phyloP scores from a whole-genome alignment of 2,113 vertebrate species.

The Trogon surrucura region DNA sequence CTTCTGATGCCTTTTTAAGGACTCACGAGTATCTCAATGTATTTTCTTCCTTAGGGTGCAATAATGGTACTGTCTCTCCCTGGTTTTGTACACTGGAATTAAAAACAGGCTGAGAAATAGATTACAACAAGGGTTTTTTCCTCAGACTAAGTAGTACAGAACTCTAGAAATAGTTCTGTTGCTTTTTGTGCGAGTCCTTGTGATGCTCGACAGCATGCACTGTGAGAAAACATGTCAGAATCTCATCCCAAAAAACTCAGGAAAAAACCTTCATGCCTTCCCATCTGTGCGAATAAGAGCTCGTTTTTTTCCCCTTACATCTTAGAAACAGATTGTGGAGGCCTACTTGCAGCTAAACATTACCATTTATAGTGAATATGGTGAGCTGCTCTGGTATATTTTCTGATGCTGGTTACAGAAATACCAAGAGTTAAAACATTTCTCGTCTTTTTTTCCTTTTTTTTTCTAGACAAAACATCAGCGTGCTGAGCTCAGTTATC shows the following conservation, averaged over 20 bases:
- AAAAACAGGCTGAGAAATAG: neutral
- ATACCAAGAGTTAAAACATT: constrained; percentile 47
- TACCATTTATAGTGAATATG: neutral
- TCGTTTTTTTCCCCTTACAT: neutral
- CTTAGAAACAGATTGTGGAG: constrained; percentile 9
- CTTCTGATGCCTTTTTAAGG: neutral
- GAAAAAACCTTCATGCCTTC: neutral
- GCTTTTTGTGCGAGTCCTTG: constrained; percentile 31
- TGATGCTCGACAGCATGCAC: neutral
- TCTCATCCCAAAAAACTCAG: neutral
- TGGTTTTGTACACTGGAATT: neutral
- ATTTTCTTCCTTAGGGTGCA: neutral
- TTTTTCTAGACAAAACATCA: constrained; percentile 94
- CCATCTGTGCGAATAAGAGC: constrained; percentile 3
- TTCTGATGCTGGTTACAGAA: neutral
- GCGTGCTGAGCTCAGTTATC: constrained; percentile 96
- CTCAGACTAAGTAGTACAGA: neutral
- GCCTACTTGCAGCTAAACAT: constrained; percentile 17
- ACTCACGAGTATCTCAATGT: neutral
- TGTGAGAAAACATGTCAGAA: neutral
- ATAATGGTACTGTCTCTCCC: neutral
- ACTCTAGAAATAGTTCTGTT: constrained; percentile 31
- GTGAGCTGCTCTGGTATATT: neutral
- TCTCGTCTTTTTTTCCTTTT: constrained; percentile 69
- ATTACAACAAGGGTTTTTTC: neutral